A percentile compares a stretch with the other conserved stretches of the same genome.
phyloP scores from a whole-genome alignment of 2,113 vertebrate species.

The Notothenia rossii region DNA sequence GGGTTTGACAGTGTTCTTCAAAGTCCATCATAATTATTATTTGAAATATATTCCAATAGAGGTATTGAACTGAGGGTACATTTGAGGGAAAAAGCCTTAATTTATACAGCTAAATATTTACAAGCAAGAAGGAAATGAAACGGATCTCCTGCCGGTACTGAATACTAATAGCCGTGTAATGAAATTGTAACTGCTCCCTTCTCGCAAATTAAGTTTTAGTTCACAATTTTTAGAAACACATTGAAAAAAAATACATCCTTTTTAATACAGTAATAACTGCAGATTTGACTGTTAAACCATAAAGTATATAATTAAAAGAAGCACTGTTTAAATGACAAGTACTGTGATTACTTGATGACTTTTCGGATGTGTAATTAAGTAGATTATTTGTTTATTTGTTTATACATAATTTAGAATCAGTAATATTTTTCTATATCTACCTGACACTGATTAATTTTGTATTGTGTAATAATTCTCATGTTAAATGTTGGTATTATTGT shows the following conservation, averaged over 20 bases:
- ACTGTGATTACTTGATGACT: neutral
- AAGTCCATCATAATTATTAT: neutral
- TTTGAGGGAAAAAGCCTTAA: no score
- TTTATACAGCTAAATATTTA: conserved; percentile 6
- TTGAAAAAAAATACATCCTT: neutral
- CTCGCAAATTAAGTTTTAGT: neutral
- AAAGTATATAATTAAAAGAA: neutral
- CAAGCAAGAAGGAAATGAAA: neutral
- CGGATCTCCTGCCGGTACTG: neutral
- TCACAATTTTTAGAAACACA: neutral
- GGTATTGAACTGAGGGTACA: neutral
- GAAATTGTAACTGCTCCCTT: conserved; percentile 8
- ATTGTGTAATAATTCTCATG: no score
- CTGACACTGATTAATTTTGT: no score
- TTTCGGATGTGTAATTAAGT: no score
- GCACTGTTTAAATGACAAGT: no score
- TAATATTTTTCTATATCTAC: no score
- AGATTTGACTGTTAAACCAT: neutral
- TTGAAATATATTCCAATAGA: neutral
- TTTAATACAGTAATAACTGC: neutral
- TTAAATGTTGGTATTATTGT: no score
- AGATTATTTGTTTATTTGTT: no score
- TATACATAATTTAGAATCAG: no score
- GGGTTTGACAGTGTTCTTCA: neutral
- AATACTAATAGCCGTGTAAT: conserved; percentile 18